Percentiles rank a stretch among this genome's conserved stretches.
Evolutionary conservation across 23 tunicate genomes (phyloP).

Genomic region (Styela clava): DNA sequence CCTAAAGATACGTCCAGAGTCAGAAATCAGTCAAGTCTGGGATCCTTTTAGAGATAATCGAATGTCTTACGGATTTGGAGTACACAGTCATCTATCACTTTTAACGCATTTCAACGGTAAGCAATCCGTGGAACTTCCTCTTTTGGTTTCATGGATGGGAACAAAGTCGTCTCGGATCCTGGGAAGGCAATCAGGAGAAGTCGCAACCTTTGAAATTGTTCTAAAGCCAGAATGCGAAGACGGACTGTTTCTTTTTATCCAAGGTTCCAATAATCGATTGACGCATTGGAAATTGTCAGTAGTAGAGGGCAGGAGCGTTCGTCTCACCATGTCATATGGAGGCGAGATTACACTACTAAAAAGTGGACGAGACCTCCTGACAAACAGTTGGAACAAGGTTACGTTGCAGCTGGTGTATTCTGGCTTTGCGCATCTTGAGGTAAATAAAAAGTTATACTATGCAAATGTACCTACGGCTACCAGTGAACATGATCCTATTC

Average conservation of each 20-base stretch:
- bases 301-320: not conserved
- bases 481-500: not conserved
- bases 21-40: constrained; percentile 14
- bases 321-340: constrained; percentile 14
- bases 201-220: constrained; percentile 5
- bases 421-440: constrained; percentile 14
- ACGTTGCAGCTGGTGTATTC: not conserved
- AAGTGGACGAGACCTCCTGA: not conserved
- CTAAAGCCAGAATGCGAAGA: constrained; percentile 21
- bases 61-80: not conserved
- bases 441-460: not conserved
- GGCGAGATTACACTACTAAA: constrained; percentile 13
- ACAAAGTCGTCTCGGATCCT: not conserved
- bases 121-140: not conserved
- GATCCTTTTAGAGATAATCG: constrained; percentile 1
- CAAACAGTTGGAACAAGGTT: constrained; percentile 1
- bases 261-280: not conserved
- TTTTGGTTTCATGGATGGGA: constrained; percentile 4
- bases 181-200: not conserved
- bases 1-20: not conserved
- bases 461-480: not conserved
- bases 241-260: not conserved
- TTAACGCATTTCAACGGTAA: constrained; percentile 14
- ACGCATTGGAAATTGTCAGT: constrained; percentile 21
- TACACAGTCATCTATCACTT: not conserved